phyloP scores from a whole-genome alignment of 2,797 vertebrate species.

The Trichosurus vulpecula region DNA sequence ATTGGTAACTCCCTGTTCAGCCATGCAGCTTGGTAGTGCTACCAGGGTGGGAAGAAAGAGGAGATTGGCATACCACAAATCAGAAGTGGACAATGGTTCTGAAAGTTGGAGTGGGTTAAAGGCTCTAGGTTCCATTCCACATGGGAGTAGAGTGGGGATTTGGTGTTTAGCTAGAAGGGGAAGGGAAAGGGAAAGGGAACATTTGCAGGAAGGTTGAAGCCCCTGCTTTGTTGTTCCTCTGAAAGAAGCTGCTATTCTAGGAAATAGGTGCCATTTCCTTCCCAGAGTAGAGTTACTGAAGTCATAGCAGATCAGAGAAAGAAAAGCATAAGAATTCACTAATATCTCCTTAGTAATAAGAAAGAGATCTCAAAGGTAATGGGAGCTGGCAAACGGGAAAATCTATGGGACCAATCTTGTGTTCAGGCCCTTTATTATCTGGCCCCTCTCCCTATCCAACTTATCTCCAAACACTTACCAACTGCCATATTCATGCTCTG shows the following conservation, averaged over 20 bases:
- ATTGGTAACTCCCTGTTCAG: neutral
- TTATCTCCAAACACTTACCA: neutral
- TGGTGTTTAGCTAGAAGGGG: neutral
- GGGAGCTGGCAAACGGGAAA: neutral
- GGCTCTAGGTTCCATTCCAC: neutral
- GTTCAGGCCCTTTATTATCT: neutral
- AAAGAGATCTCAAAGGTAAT: neutral
- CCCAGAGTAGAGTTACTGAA: neutral
- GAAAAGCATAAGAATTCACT: neutral
- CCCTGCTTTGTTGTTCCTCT: neutral
- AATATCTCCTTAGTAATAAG: neutral
- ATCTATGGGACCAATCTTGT: neutral
- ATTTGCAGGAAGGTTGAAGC: neutral
- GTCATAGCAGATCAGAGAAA: neutral
- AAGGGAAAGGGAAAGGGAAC: neutral
- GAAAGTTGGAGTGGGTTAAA: neutral
- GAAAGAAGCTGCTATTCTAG: neutral
- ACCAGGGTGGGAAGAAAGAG: neutral
- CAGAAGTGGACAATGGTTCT: neutral
- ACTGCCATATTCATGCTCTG: neutral
- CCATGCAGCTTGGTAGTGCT: neutral
- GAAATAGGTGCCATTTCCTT: neutral
- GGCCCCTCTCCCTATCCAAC: neutral
- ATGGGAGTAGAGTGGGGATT: neutral
- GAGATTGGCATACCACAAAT: neutral